Percentiles rank a stretch among this genome's conserved stretches.
Conservation (phyloP, 2,113 vertebrate species). For the Apaloderma vittatum region DNA sequence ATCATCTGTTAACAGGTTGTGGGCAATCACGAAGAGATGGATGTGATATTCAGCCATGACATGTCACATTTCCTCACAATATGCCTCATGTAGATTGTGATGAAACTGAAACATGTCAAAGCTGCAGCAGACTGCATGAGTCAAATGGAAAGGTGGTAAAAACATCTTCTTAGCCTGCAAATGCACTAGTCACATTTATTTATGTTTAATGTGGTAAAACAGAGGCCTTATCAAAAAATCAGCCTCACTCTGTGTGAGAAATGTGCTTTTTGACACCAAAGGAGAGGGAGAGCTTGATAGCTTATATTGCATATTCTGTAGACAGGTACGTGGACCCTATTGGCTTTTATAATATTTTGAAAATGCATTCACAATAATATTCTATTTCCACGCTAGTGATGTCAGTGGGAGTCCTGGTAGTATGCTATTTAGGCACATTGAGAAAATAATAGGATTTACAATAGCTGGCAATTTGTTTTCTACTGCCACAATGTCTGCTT, state of each 20-base stretch:
- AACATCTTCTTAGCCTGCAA: background rate
- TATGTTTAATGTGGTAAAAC: background rate
- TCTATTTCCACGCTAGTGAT: conserved; percentile 66
- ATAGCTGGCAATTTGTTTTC: conserved; percentile 77
- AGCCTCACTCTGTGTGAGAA: background rate
- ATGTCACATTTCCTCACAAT: background rate
- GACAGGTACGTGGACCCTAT: conserved; percentile 18
- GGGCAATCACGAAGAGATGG: background rate
- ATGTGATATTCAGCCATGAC: background rate
- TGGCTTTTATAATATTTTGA: conserved; percentile 67
- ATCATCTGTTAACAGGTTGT: background rate
- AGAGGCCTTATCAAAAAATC: background rate
- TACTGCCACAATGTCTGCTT: conserved; percentile 45
- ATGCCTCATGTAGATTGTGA: background rate
- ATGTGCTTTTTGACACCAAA: background rate
- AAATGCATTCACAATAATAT: conserved; percentile 70
- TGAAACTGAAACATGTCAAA: conserved; percentile 5
- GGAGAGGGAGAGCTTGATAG: background rate
- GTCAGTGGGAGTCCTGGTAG: conserved; percentile 67
- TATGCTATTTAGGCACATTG: conserved; percentile 66
- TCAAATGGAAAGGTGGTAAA: conserved; percentile 35
- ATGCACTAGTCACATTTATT: background rate
- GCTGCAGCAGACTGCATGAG: background rate
- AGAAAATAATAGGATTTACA: conserved; percentile 79
- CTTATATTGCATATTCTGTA: conserved; percentile 1